Evolutionary conservation across 2,797 vertebrate species (phyloP).

Genomic region (Malacoraja senta): DNA sequence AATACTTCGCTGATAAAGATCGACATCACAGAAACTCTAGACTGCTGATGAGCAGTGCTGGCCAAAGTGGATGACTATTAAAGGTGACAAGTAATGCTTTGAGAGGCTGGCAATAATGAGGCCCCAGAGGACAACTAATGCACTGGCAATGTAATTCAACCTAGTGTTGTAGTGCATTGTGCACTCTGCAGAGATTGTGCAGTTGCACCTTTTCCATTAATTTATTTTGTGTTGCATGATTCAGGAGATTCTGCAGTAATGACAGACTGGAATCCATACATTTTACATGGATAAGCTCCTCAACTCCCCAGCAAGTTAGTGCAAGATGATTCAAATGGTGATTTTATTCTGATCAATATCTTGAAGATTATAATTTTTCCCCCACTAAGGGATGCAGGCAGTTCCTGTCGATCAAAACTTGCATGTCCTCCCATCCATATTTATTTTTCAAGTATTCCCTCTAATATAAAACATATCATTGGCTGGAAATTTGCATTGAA

Average conservation of each 20-base stretch:
- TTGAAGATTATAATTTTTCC: not conserved
- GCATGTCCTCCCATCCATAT: not conserved
- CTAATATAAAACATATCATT: not conserved
- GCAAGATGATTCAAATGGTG: not conserved
- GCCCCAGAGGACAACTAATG: constrained; percentile 34
- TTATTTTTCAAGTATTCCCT: not conserved
- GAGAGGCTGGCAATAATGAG: constrained; percentile 35
- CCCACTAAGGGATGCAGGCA: not conserved
- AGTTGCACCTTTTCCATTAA: not conserved
- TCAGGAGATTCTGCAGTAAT: not conserved
- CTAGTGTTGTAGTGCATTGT: not conserved
- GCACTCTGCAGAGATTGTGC: not conserved
- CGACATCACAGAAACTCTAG: constrained; percentile 1
- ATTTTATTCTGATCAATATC: constrained; percentile 7
- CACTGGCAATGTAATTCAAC: constrained; percentile 26
- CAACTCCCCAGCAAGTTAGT: not conserved
- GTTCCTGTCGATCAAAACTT: not conserved
- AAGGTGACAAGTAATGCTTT: constrained; percentile 33
- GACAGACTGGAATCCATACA: not conserved
- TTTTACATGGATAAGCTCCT: not conserved
- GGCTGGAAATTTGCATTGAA: too few relatives aligned
- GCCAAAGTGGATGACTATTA: constrained; percentile 22
- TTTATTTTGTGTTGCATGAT: not conserved
- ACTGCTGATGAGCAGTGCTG: not conserved
- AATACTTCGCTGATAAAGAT: constrained; percentile 21